Evolutionary conservation across 1,140 invertebrate species (phyloP).

Genomic region (Oryctes rhinoceros): DNA sequence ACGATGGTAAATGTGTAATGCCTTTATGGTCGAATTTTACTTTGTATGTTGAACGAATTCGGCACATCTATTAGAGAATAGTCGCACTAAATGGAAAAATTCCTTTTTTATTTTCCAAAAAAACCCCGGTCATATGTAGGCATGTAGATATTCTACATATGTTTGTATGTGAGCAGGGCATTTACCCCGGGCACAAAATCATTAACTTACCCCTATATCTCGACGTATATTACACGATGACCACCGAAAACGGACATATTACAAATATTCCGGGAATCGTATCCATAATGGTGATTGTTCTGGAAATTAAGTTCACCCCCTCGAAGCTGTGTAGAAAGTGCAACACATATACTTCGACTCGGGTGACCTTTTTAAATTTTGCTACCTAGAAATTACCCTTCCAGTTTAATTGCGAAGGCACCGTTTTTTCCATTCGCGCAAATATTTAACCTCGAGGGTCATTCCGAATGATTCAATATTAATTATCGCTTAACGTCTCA

Average conservation of each 20-base stretch:
- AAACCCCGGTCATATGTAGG: background rate
- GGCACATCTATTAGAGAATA: background rate
- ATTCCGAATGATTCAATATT: slow-evolving; percentile 22
- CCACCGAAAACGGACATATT: slow-evolving; percentile 31
- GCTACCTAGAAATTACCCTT: background rate
- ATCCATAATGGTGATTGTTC: slow-evolving; percentile 29
- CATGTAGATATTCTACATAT: background rate
- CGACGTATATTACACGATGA: background rate
- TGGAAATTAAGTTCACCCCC: slow-evolving; percentile 25
- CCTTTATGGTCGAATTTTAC: background rate
- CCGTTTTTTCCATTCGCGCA: background rate
- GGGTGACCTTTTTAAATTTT: slow-evolving; percentile 23
- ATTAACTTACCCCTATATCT: slow-evolving; percentile 31
- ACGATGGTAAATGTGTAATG: background rate
- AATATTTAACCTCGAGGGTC: background rate
- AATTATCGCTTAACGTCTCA: slow-evolving; percentile 23
- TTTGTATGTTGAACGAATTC: background rate
- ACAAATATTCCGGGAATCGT: slow-evolving; percentile 26
- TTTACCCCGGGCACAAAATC: slow-evolving; percentile 3
- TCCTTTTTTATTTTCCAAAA: background rate
- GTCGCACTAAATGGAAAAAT: background rate
- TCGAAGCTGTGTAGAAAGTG: background rate
- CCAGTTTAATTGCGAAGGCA: background rate
- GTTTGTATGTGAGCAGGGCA: background rate
- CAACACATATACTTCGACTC: background rate